phyloP scores from a whole-genome alignment of 2,888 invertebrate species.

The Caenorhabditis becei region DNA sequence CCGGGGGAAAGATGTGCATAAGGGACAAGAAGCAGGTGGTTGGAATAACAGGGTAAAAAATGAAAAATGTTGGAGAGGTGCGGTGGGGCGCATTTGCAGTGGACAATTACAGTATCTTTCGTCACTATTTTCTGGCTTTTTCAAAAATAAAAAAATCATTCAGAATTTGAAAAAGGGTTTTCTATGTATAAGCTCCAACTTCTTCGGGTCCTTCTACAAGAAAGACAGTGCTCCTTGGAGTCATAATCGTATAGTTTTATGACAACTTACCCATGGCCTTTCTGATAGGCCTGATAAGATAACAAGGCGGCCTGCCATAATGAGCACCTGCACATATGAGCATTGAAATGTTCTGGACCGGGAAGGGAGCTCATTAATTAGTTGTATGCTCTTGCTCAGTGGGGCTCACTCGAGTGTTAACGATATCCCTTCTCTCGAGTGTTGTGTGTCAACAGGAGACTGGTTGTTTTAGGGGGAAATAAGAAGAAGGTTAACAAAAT shows the following conservation, averaged over 20 bases:
- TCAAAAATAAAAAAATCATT: no score
- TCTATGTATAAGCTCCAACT: no score
- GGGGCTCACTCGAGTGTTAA: constrained; percentile 58
- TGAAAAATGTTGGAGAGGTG: no score
- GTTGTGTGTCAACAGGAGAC: constrained; percentile 12
- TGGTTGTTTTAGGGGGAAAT: no score
- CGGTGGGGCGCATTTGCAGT: no score
- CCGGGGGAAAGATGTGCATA: no score
- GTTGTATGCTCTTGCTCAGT: constrained; percentile 43
- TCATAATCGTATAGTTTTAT: constrained; percentile 13
- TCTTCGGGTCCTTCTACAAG: no score
- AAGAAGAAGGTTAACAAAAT: no score
- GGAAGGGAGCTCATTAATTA: constrained; percentile 48
- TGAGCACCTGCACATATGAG: constrained; percentile 12
- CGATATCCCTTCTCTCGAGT: constrained; percentile 27
- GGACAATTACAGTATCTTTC: no score
- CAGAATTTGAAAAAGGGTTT: no score
- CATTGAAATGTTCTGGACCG: constrained; percentile 1
- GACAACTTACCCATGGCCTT: constrained; percentile 24
- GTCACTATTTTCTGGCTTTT: no score
- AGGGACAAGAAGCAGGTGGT: constrained; percentile 21
- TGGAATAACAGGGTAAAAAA: constrained; percentile 12
- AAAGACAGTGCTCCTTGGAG: no score
- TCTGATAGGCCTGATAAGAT: constrained; percentile 30
- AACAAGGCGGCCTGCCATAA: constrained; percentile 6